Evolutionary conservation across 2,888 invertebrate species (phyloP), one percentile per base, ranked within the genome.

Genomic region (Xanthorhoe designata): DNA sequence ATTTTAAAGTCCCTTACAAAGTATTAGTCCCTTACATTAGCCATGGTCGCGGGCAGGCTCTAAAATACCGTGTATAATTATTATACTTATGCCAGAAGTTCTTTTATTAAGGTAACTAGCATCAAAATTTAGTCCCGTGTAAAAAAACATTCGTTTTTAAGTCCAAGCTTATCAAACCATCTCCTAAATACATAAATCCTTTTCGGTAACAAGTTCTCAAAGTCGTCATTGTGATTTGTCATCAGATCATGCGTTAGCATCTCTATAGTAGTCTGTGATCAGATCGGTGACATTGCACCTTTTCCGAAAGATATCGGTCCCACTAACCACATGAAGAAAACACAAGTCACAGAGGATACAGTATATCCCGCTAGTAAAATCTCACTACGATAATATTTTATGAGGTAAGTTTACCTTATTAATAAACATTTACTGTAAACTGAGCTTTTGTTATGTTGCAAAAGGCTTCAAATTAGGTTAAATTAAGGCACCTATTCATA

Each of bases 241-340:
- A 82, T n/a, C n/a, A n/a, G n/a, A n/a, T n/a, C n/a, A n/a, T n/a
- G n/a, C n/a, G n/a, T n/a, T n/a, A n/a, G n/a, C n/a, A n/a, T n/a
- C n/a, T n/a, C n/a, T n/a, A n/a, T n/a, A n/a, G 74, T 69, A 71
- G 45, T 71, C 67, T 54, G 86, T 86, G 71, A 78, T 81, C 78
- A 66, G 74, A 69, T 71, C 77, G 82, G 85, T 89, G 91, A 90
- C 89, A 84, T 82, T 83, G 90, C 88, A 87, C 80, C 86, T 89
- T 87, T 80, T 85, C 90, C 85, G 89, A 89, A 87, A 88, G 85
- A 77, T 86, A 91, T 89, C 89, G 66, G 65, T 56, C 71, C 71
- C 72, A n/a, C n/a, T n/a, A n/a, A n/a, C n/a, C n/a, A 72, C 75
- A 88, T 89, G 88, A 59, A n/a, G 10, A 42, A 10, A 42, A 42